Percentiles rank a stretch among this genome's conserved stretches.
Conservation (phyloP, 2,797 vertebrate genomes). For the Melanotaenia trifasciata region DNA sequence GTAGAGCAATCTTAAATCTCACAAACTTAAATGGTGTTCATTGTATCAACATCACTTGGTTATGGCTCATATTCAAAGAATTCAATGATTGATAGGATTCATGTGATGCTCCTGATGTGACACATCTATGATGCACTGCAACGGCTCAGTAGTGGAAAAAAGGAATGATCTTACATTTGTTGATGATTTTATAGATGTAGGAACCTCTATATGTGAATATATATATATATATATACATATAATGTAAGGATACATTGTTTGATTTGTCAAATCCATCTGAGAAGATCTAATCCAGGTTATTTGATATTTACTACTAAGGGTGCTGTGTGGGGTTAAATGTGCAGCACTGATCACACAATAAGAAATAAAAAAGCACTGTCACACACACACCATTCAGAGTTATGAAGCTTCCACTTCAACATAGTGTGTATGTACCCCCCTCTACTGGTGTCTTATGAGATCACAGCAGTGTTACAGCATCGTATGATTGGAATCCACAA, state of each 20-base stretch:
- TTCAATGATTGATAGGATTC: slow-evolving; percentile 29
- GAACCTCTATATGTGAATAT: too few species aligned
- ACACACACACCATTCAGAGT: not conserved
- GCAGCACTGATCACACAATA: not conserved
- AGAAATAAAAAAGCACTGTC: not conserved
- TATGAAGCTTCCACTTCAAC: not conserved
- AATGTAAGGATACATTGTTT: not conserved
- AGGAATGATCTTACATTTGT: not conserved
- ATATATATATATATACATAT: too few species aligned
- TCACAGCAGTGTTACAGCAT: slow-evolving; percentile 1
- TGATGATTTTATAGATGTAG: too few species aligned
- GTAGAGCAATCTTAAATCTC: slow-evolving; percentile 29
- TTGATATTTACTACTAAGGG: not conserved
- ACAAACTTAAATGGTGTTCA: slow-evolving; percentile 12
- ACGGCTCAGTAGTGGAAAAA: not conserved
- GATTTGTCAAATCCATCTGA: not conserved
- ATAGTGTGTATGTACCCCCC: slow-evolving; percentile 68
- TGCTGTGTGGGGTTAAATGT: not conserved
- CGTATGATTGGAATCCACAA: not conserved
- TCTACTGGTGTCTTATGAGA: slow-evolving; percentile 72
- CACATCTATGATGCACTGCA: slow-evolving; percentile 25
- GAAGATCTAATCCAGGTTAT: not conserved
- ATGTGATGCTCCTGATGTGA: slow-evolving; percentile 30
- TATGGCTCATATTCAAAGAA: slow-evolving; percentile 28
- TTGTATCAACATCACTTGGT: slow-evolving; percentile 25